Percentiles rank a stretch among this genome's conserved stretches.
Evolutionary conservation across 2,797 vertebrate genomes (phyloP).

Genomic region (Thalassophryne amazonica): DNA sequence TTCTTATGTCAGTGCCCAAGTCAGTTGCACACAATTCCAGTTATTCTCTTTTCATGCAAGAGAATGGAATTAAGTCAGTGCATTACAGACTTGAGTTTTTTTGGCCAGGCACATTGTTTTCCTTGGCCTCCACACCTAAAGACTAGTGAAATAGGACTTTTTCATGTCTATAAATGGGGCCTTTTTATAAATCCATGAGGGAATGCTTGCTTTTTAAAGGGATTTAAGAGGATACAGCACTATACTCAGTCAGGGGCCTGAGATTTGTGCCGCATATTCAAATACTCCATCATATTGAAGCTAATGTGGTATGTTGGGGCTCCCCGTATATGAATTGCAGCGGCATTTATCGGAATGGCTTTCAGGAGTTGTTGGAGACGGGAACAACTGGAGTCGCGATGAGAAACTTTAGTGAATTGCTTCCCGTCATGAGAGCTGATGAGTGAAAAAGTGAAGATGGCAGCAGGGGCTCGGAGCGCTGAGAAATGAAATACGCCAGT

Average conservation of each 20-base stretch:
- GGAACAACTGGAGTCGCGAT: slow-evolving; percentile 53
- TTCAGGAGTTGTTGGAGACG: slow-evolving; percentile 39
- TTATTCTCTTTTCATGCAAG: slow-evolving; percentile 66
- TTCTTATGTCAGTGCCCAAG: slow-evolving; percentile 59
- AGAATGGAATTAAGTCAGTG: slow-evolving; percentile 71
- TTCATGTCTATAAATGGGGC: slow-evolving; percentile 74
- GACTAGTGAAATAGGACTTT: slow-evolving; percentile 61
- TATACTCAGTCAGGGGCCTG: slow-evolving; percentile 49
- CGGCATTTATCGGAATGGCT: slow-evolving; percentile 55
- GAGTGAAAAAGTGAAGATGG: slow-evolving; percentile 44
- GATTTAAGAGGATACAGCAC: slow-evolving; percentile 60
- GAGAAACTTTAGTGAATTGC: slow-evolving; percentile 59
- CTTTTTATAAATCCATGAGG: slow-evolving; percentile 72
- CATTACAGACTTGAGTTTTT: slow-evolving; percentile 61
- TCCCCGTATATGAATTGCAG: slow-evolving; percentile 41
- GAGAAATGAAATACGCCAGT: not conserved
- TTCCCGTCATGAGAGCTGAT: slow-evolving; percentile 56
- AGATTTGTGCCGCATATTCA: slow-evolving; percentile 48
- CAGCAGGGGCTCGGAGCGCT: not conserved
- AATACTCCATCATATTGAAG: slow-evolving; percentile 61
- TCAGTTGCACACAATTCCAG: slow-evolving; percentile 52
- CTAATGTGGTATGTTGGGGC: slow-evolving; percentile 44
- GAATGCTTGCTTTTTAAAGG: slow-evolving; percentile 62
- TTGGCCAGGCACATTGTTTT: slow-evolving; percentile 79
- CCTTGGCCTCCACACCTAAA: slow-evolving; percentile 67